phyloP scores from a whole-genome alignment of 1,140 invertebrate genomes.

The Lithobius niger region DNA sequence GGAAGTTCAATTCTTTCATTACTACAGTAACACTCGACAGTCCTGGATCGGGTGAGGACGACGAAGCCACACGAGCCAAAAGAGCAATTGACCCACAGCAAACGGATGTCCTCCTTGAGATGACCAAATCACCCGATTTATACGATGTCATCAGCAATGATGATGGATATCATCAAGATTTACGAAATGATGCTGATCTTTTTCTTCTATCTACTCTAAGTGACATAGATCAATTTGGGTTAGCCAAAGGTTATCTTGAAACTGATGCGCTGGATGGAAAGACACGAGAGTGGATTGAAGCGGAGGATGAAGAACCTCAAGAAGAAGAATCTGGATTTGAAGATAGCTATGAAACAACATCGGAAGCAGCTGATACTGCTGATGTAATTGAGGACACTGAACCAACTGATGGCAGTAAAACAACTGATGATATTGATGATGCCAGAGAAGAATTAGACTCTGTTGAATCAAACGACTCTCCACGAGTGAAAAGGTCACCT shows the following conservation, averaged over 20 bases:
- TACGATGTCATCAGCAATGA: constrained; percentile 1
- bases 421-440: too few species aligned
- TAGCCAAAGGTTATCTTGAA: constrained; percentile 1
- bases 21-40: constrained; percentile 53
- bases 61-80: constrained; percentile 21
- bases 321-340: not conserved
- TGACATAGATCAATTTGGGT: not conserved
- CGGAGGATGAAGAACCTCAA: not conserved
- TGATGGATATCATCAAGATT: constrained; percentile 1
- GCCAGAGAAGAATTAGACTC: too few species aligned
- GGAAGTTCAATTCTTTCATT: constrained; percentile 78
- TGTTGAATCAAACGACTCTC: too few species aligned
- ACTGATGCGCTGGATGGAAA: not conserved
- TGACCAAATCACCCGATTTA: not conserved
- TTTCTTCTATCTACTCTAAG: not conserved
- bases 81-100: not conserved
- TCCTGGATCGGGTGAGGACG: constrained; percentile 27
- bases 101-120: not conserved
- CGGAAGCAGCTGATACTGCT: not conserved
- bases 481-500: not conserved
- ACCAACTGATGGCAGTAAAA: not conserved
- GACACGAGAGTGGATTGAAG: not conserved
- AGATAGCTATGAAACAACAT: not conserved
- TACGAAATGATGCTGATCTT: not conserved
- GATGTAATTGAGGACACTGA: not conserved